These are phyloP conservation scores for Oopsacas minuta DNA, from an alignment of 37 sponge, comb jelly and placozoan species.

Conservation along the genomic window DNA sequence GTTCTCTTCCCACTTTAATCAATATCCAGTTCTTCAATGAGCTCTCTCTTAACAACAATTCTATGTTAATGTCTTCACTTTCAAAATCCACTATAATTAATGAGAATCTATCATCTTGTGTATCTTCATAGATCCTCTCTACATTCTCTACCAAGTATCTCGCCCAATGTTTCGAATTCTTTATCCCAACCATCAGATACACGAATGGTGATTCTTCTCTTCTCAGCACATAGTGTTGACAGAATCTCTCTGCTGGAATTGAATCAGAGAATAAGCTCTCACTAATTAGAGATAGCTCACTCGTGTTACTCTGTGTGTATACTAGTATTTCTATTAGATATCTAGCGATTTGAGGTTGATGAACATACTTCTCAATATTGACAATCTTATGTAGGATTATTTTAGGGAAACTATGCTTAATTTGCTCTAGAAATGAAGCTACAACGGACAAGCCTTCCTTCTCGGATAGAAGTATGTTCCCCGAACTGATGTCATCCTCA, in stretches of 20 bases:
- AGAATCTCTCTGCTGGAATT: neutral
- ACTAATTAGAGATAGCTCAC: neutral
- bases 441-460: neutral
- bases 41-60: neutral
- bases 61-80: neutral
- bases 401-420: neutral
- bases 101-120: neutral
- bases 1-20: neutral
- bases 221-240: neutral
- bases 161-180: neutral
- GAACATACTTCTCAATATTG: neutral
- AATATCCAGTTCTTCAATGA: neutral
- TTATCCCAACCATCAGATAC: neutral
- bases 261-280: neutral
- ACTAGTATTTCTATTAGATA: neutral
- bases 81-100: neutral
- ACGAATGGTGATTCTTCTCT: neutral
- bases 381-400: neutral
- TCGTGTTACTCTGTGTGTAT: neutral
- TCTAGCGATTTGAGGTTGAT: neutral
- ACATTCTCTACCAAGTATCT: neutral
- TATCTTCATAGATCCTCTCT: neutral
- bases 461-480: neutral
- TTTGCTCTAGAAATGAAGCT: neutral
- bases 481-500: neutral